A percentile compares a stretch with the other conserved stretches of the same genome.
These are phyloP conservation scores for Arrhamphus sclerolepis DNA, from an alignment of 2,797 vertebrate genomes.

Conservation along the genomic window DNA sequence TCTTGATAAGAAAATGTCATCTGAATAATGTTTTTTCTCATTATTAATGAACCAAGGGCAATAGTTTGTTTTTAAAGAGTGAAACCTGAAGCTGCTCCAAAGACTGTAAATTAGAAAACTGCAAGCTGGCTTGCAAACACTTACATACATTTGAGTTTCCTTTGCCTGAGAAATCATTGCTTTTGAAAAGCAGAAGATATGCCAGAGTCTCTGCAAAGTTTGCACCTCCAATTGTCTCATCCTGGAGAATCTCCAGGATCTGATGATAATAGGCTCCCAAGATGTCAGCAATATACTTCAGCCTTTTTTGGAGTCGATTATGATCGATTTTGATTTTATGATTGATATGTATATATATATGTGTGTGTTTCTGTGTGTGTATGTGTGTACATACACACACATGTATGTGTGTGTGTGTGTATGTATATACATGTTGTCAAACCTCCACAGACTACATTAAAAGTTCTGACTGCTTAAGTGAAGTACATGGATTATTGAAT, in stretches of 20 bases:
- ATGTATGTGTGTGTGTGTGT: too few species aligned
- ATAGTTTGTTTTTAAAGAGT: too few species aligned
- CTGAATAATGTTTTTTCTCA: conserved; percentile 14
- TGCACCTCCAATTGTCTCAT: conserved; percentile 14
- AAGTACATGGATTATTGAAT: neutral
- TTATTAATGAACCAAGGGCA: conserved; percentile 14
- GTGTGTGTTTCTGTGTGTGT: too few species aligned
- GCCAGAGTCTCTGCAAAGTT: conserved; percentile 21
- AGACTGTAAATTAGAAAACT: conserved; percentile 19
- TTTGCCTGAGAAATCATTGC: conserved; percentile 28
- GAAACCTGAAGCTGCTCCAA: conserved; percentile 26
- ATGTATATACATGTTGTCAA: too few species aligned
- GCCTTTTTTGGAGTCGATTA: too few species aligned
- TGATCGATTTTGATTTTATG: too few species aligned
- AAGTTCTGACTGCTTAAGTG: too few species aligned
- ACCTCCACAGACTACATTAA: neutral
- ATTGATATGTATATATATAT: too few species aligned
- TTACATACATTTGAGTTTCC: conserved; percentile 14
- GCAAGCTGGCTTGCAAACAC: conserved; percentile 10
- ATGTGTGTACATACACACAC: too few species aligned
- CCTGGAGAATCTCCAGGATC: conserved; percentile 11
- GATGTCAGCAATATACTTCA: too few species aligned
- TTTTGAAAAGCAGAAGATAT: conserved; percentile 24
- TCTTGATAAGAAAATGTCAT: conserved; percentile 18
- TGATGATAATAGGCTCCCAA: neutral